Conservation (phyloP, 2,888 invertebrate genomes). For the Darwinula stevensoni region DNA sequence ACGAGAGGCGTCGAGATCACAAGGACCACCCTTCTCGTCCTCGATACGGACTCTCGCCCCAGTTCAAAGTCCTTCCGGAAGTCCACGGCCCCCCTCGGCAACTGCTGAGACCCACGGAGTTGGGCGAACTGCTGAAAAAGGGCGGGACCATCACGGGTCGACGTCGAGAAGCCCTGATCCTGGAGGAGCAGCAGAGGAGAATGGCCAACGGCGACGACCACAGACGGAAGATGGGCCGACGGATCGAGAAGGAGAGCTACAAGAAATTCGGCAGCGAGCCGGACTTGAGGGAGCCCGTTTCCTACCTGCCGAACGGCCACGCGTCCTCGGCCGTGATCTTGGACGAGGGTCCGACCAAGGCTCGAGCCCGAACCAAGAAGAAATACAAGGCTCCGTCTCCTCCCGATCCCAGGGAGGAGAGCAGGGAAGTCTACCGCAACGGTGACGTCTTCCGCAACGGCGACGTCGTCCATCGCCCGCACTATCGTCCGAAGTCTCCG, state of each 20-base stretch:
- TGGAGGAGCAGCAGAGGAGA: background rate
- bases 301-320: constrained; percentile 1
- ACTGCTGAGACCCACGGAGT: constrained; percentile 37
- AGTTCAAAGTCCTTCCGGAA: constrained; percentile 9
- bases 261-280: constrained; percentile 37
- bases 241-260: constrained; percentile 3
- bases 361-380: constrained; percentile 27
- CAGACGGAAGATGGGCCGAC: background rate
- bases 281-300: constrained; percentile 23
- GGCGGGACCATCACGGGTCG: constrained; percentile 54
- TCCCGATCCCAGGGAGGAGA: constrained; percentile 13
- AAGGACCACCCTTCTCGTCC: too few relatives aligned
- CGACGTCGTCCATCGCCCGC: background rate
- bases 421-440: background rate
- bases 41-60: constrained; percentile 7
- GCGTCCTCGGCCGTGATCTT: constrained; percentile 1
- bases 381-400: constrained; percentile 47
- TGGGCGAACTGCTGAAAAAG: constrained; percentile 48
- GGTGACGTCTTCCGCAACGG: background rate
- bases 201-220: background rate
- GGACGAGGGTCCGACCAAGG: constrained; percentile 19
- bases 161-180: constrained; percentile 20
- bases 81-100: constrained; percentile 8
- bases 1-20: too few relatives aligned
- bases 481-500: background rate